Evolutionary conservation across 2,888 invertebrate genomes (phyloP), one percentile per base, ranked within the genome.

Genomic region (Eugnorisma glareosa): DNA sequence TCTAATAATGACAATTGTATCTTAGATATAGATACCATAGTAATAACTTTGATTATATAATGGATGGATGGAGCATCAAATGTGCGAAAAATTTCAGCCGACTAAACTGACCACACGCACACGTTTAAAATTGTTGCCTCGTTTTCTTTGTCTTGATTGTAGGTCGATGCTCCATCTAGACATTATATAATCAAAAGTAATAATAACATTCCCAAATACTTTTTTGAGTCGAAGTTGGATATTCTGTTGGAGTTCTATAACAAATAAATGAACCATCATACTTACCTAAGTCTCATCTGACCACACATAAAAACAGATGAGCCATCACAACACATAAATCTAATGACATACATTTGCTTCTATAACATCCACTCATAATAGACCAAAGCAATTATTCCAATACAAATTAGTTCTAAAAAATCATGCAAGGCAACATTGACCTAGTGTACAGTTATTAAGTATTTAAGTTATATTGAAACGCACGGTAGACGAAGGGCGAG

Each of bases 401-500:
- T 73, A 78, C 82, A 78, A 74, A 77, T 81, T 74, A 69, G 74
- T 85, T 74, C 72, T 84, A 81, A 85, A 83, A 84, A 84, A 84
- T 85, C 84, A 84, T 85, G 84, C 84, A 85, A 84, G 75, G 61
- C 80, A 89, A 84, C 88, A 88, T 76, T 91, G 91, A 90, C 91
- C 91, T 82, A 89, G 86, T 86, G 87, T 83, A 80, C 78, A 78
- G 86, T 87, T 90, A 92, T 92, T 91, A 91, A 83, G 87, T 89
- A 86, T 89, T 90, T 88, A 90, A 88, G 85, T 91, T 92, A 91
- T 92, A 92, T 91, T 92, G 92, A 91, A 87, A 89, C 86, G 81
- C 92, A 94, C 93, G 93, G 93, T 90, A 92, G 83, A 68, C 87
- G 93, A 94, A 94, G 94, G 94, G 94, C 93, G 84, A 88, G 89